Conservation (phyloP, 2,888 invertebrate genomes). For the Plebejus anna region DNA sequence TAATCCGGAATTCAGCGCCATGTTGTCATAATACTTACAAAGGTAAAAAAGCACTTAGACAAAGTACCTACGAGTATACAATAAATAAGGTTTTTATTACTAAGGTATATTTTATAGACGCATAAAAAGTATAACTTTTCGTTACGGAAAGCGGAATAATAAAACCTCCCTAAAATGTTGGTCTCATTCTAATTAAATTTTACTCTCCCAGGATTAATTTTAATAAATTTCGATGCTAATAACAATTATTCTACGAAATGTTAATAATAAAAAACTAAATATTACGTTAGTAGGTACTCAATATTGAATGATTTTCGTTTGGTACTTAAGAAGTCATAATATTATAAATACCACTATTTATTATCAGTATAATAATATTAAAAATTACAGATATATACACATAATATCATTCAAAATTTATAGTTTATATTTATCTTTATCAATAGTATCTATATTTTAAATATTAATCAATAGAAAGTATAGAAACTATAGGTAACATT, state of each 20-base stretch:
- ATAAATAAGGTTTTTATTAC: slow-evolving; percentile 19
- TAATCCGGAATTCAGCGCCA: not conserved
- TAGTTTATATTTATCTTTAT: too few relatives aligned
- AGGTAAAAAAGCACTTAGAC: slow-evolving; percentile 17
- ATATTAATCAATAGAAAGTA: too few relatives aligned
- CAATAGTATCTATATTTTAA: too few relatives aligned
- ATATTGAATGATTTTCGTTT: too few relatives aligned
- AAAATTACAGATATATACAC: too few relatives aligned
- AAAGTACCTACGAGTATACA: slow-evolving; percentile 12
- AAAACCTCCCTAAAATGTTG: slow-evolving; percentile 19
- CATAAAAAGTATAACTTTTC: slow-evolving; percentile 20
- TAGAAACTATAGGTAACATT: too few relatives aligned
- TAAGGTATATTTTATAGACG: slow-evolving; percentile 9
- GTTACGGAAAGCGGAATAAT: slow-evolving; percentile 13
- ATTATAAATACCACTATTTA: too few relatives aligned
- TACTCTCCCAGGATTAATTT: slow-evolving; percentile 10
- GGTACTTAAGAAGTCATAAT: too few relatives aligned
- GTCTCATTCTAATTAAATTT: slow-evolving; percentile 16
- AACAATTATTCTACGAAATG: not conserved
- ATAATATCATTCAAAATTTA: too few relatives aligned
- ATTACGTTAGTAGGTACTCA: too few relatives aligned
- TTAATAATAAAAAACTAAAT: not conserved
- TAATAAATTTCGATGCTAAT: slow-evolving; percentile 1
- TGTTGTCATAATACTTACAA: slow-evolving; percentile 9
- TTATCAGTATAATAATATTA: too few relatives aligned